Conservation (phyloP, 1,140 invertebrate genomes). For the Chironomus striatipennis region DNA sequence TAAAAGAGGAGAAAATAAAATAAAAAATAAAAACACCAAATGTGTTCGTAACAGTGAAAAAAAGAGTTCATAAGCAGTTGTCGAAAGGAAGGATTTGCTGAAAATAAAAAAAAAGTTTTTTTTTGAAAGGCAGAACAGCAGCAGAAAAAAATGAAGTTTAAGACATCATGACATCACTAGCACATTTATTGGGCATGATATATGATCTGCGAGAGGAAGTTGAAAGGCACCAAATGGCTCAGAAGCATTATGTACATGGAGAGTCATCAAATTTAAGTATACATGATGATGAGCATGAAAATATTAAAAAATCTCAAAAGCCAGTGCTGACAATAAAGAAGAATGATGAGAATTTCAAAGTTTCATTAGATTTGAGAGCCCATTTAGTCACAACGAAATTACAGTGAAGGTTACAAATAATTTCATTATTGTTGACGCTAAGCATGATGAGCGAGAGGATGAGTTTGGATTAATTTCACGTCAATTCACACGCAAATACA, state of each 20-base stretch:
- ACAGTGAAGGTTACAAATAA: slow-evolving; percentile 62
- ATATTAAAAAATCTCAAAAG: too few relatives aligned
- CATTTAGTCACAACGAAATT: slow-evolving; percentile 73
- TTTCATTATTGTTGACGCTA: slow-evolving; percentile 46
- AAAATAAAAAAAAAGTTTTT: too few relatives aligned
- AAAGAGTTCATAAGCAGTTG: not conserved
- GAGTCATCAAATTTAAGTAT: too few relatives aligned
- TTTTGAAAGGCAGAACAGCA: too few relatives aligned
- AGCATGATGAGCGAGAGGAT: slow-evolving; percentile 51
- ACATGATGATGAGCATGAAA: too few relatives aligned
- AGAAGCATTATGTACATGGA: not conserved
- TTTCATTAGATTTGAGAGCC: slow-evolving; percentile 60
- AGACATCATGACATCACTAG: not conserved
- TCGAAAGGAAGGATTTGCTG: not conserved
- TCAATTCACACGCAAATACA: slow-evolving; percentile 50
- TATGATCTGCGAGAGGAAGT: not conserved
- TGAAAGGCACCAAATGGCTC: not conserved
- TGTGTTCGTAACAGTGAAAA: not conserved
- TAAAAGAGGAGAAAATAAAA: too few relatives aligned
- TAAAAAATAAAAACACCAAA: too few relatives aligned
- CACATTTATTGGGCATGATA: slow-evolving; percentile 8
- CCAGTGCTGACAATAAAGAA: slow-evolving; percentile 31
- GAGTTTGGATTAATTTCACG: slow-evolving; percentile 49
- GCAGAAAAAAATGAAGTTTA: not conserved
- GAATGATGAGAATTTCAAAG: slow-evolving; percentile 42